These are phyloP conservation scores for Spermophilus dauricus DNA, from an alignment of 2,113 vertebrate genomes.

Conservation along the genomic window DNA sequence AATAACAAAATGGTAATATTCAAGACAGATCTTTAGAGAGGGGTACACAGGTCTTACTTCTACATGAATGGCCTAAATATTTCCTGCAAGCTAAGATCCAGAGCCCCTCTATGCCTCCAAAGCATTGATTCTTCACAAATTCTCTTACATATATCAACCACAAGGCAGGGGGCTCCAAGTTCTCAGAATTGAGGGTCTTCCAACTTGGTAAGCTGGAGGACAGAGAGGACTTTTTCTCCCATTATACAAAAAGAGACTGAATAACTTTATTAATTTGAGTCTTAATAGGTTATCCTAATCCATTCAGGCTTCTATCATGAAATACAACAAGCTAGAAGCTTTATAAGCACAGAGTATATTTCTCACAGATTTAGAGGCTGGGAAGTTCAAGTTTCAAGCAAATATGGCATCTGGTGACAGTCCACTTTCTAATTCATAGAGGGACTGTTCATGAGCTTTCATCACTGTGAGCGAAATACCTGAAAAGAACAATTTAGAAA, in stretches of 20 bases:
- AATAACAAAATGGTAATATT: background rate
- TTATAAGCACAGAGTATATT: background rate
- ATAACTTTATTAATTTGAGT: background rate
- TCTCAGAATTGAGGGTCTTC: background rate
- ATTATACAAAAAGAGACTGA: background rate
- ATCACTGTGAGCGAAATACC: too few species aligned
- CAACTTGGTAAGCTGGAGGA: background rate
- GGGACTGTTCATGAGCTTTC: too few species aligned
- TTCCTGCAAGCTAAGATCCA: background rate
- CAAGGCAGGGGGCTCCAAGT: background rate
- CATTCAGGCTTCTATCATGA: background rate
- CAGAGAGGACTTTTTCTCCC: background rate
- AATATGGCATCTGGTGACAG: too few species aligned
- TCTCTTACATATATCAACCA: background rate
- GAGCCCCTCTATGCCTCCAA: fast-evolving
- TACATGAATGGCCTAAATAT: background rate
- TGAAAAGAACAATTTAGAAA: too few species aligned
- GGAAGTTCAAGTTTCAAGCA: background rate
- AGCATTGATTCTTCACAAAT: background rate
- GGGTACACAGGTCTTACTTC: background rate
- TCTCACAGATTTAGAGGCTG: background rate
- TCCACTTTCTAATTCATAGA: background rate
- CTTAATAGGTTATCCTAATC: background rate
- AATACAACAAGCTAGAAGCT: too few species aligned
- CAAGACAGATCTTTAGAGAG: background rate